Base-by-base conservation (phyloP, 2,888 invertebrate genomes). In the Drosophila mercatorum region DNA sequence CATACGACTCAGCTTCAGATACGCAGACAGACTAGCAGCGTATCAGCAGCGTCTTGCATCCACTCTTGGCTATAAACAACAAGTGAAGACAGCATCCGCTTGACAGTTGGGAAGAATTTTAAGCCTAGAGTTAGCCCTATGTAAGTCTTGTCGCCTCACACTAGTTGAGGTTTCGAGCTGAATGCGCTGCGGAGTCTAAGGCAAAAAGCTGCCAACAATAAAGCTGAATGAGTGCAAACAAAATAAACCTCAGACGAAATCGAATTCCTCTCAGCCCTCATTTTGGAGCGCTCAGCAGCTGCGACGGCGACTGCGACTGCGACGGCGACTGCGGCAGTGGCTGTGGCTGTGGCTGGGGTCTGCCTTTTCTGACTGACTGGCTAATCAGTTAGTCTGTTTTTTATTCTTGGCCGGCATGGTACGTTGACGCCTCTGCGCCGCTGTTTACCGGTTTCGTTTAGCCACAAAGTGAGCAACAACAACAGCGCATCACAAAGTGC, bases 381-480 rank as follows among this genome's bases (percentile, higher is more conserved):
- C 83, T 83, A 85, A 81, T 84, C 88, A 80, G 84, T 88, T 81
- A 85, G 85, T 85, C 68, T 74, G 84, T 81, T 88, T 85, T 88
- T 85, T 87, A 83, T 85, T 83, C 89, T 85, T 80, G 84, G 72
- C 81, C 89, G 80, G 87, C 73, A 78, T 89, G 85, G 89, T 80
- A 77, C 84, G 80, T 64, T 70, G 70, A 77, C 64, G 80, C 53
- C 56, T 36, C 34, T 72, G 57, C 57, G 57, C n/a, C 64, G 41
- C 53, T 47, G 49, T 49, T 67, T 79, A 79, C 75, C 78, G 70
- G 66, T 75, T 55, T 67, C 68, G 55, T 55, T 49, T 61, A 58
- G 28, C 47, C 38, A 47, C 47, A 58, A 58, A 58, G 28, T 40
- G 38, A 28, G 36, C 41, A 56, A 28, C 31, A 70, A 63, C 59